phyloP scores from a whole-genome alignment of 2,113 vertebrate species.

The Gasterosteus nipponicus region DNA sequence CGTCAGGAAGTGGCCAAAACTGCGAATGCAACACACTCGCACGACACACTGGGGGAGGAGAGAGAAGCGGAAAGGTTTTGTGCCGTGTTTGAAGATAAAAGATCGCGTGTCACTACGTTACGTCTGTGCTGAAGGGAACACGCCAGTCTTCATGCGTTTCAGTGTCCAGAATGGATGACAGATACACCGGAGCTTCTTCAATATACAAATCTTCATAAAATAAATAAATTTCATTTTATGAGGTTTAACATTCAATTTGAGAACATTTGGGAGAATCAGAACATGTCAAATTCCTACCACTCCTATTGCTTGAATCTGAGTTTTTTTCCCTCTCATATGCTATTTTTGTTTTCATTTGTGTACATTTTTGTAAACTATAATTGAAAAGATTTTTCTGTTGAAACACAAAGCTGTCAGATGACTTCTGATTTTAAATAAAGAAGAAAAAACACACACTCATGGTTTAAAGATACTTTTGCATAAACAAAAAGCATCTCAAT shows the following conservation, averaged over 20 bases:
- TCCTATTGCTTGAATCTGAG: neutral
- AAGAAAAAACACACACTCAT: neutral
- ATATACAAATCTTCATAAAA: neutral
- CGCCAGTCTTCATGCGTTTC: too few relatives aligned
- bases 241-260: neutral
- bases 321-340: neutral
- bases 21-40: constrained; percentile 92
- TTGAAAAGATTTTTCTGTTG: neutral
- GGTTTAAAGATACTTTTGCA: neutral
- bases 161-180: neutral
- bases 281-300: neutral
- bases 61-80: neutral
- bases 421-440: neutral
- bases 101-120: too few relatives aligned
- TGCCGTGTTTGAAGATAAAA: neutral
- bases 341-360: neutral
- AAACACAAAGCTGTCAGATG: neutral
- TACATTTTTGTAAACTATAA: neutral
- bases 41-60: constrained; percentile 84
- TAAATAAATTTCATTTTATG: too few relatives aligned
- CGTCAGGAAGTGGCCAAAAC: constrained; percentile 95
- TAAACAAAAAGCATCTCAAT: neutral
- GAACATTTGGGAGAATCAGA: neutral
- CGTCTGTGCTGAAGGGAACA: neutral
- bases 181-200: neutral